Evolutionary conservation across 2,888 invertebrate species (phyloP).

Genomic region (Drosophila sordidapex): DNA sequence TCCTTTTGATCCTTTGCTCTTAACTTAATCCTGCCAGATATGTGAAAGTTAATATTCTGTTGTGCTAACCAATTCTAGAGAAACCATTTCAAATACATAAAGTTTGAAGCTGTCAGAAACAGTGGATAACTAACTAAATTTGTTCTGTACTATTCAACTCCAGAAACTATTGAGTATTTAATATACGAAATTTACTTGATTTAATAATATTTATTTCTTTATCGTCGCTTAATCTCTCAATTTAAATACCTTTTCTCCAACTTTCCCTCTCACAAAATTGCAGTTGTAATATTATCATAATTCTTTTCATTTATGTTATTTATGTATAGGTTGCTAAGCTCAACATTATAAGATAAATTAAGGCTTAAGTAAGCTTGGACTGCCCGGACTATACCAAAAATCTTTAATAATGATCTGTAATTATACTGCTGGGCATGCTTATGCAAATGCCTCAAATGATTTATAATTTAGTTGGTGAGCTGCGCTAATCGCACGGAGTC

Average conservation of each 20-base stretch:
- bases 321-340: background rate
- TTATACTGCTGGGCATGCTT: constrained; percentile 4
- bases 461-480: constrained; percentile 33
- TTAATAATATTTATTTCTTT: background rate
- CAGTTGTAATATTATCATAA: background rate
- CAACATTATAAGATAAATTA: background rate
- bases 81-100: background rate
- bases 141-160: too few species aligned
- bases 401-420: constrained; percentile 1
- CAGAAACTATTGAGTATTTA: too few species aligned
- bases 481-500: constrained; percentile 28
- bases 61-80: background rate
- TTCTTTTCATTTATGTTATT: too few species aligned
- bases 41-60: background rate
- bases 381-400: background rate
- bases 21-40: background rate
- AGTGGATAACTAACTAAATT: too few species aligned
- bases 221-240: too few species aligned
- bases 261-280: background rate
- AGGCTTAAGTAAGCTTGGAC: background rate
- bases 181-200: background rate
- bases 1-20: background rate
- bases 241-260: background rate
- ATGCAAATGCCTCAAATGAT: constrained; percentile 42
- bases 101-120: too few species aligned